phyloP scores from a whole-genome alignment of 2,113 vertebrate genomes.

The Lophochroa leadbeateri region DNA sequence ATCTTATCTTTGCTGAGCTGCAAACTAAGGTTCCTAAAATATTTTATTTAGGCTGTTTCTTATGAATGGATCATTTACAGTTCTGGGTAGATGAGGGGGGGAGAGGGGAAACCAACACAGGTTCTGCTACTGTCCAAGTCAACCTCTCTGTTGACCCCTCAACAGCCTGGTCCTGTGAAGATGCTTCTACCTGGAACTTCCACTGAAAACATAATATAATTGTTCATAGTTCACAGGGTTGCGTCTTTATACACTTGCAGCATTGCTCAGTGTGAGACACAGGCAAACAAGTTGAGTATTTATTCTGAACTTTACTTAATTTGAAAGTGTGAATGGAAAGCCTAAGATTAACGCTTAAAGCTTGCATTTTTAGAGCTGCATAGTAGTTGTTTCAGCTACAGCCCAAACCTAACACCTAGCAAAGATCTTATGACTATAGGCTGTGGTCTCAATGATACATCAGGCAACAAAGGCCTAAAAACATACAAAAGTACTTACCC shows the following conservation, averaged over 20 bases:
- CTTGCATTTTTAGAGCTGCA: not conserved
- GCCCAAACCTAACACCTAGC: not conserved
- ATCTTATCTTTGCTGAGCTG: not conserved
- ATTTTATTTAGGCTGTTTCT: not conserved
- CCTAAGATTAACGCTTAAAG: not conserved
- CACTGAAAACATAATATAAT: fast-evolving
- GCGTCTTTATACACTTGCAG: not conserved
- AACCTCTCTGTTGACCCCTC: not conserved
- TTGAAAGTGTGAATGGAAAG: not conserved
- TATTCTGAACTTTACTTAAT: not conserved
- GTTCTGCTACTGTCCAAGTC: not conserved
- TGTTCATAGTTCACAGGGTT: not conserved
- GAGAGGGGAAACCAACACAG: not conserved
- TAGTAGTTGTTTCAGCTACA: not conserved
- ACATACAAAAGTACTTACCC: slow-evolving; percentile 80
- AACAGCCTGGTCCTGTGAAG: not conserved
- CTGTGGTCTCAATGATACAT: not conserved
- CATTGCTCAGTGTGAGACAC: not conserved
- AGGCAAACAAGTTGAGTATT: not conserved
- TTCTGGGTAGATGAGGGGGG: not conserved
- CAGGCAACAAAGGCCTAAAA: not conserved
- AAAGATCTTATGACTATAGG: not conserved
- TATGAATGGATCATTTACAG: not conserved
- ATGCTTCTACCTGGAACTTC: not conserved
- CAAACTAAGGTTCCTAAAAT: not conserved